Evolutionary conservation across 2,113 vertebrate species (phyloP), one percentile per base, ranked within the genome.

Genomic region (Phalacrocorax aristotelis): DNA sequence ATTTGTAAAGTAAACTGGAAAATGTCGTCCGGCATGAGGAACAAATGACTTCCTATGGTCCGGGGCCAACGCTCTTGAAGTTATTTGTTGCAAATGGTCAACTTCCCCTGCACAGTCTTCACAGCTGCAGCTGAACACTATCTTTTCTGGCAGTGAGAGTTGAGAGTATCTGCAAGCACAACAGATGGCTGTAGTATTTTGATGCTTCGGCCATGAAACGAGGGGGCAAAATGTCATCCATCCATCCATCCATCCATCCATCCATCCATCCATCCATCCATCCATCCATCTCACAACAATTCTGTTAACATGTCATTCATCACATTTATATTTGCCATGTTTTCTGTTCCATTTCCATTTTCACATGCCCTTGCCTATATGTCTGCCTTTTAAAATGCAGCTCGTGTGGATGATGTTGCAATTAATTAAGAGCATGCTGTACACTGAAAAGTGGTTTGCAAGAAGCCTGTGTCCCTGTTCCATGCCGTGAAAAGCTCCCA

Each of bases 371-470:
- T 94, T 94, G 80, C 83, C 72, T 97, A 14, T 52, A 72, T 61
- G 17, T 85, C 61, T 94, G 13, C 49, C 57, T 87, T 92, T 92
- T 83, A 74, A 95, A 94, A 87, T 40, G 42, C 65, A 81, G 26
- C 30, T 92, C 32, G 51, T 60, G 48, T 66, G 91, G 42, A 90
- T 91, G 93, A 52, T 78, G 94, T 87, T 97, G 88, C 95, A 96
- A 87, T 96, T 94, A 96, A 96, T 93, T 84, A 97, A 93, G 76
- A 92, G n/a, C 54, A 72, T 70, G 58, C 44, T 94, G 51, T 96
- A 97, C 97, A 93, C 65, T 92, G 89, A 94, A 93, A 94, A 92
- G 83, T 95, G 78, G 84, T 91, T 96, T 96, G 81, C 88, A 90
- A 91, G 95, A 83, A 92, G 66, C 46, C n/a, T 15, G 26, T 68